phyloP scores from a whole-genome alignment of 2,113 vertebrate species.

The Egretta garzetta region DNA sequence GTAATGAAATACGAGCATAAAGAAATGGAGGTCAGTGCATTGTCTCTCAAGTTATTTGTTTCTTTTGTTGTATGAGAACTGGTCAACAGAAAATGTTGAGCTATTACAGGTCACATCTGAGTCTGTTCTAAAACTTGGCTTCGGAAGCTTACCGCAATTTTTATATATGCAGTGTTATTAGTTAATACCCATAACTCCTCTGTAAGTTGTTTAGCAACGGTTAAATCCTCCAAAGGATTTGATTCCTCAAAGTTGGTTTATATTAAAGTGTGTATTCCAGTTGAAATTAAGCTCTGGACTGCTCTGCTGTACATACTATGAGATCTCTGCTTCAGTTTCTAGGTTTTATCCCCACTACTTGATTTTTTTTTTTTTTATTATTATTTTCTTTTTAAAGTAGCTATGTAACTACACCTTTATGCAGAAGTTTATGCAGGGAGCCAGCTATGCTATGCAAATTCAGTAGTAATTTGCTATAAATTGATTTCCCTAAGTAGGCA shows the following conservation, averaged over 20 bases:
- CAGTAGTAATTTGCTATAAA: not conserved
- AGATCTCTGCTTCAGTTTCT: not conserved
- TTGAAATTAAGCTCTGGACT: not conserved
- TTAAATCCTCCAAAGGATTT: not conserved
- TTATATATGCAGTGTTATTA: not conserved
- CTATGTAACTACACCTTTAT: not conserved
- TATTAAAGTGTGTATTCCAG: not conserved
- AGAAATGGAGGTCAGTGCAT: constrained; percentile 87
- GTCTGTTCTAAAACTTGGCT: not conserved
- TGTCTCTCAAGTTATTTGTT: not conserved
- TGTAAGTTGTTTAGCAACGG: not conserved
- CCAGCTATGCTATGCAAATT: not conserved
- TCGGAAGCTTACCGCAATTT: not conserved
- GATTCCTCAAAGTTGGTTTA: not conserved
- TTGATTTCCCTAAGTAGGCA: not conserved
- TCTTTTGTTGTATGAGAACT: not conserved
- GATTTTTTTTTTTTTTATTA: not conserved
- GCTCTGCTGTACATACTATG: not conserved
- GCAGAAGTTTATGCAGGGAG: not conserved
- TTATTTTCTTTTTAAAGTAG: not conserved
- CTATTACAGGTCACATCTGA: not conserved
- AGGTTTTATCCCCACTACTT: not conserved
- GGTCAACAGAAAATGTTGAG: not conserved
- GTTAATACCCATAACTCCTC: not conserved
- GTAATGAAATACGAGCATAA: constrained; percentile 88